Conservation (phyloP, 2,113 vertebrate species). For the Chamaetylas fuelleborni region DNA sequence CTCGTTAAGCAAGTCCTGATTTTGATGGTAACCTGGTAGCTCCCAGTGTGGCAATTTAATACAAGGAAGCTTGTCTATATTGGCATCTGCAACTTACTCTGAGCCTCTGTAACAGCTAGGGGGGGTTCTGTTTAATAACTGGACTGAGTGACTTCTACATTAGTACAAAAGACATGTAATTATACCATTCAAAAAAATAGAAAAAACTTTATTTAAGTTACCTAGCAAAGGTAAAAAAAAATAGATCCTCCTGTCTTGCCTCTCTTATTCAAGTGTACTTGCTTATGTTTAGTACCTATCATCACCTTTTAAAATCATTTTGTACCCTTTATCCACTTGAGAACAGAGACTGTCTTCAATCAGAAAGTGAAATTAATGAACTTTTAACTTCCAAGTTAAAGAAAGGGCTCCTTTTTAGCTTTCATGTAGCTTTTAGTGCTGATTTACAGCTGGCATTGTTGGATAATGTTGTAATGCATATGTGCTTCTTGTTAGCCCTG, state of each 20-base stretch:
- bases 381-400: background rate
- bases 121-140: rapidly evolving
- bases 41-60: background rate
- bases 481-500: background rate
- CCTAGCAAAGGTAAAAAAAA: background rate
- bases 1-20: background rate
- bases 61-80: background rate
- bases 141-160: background rate
- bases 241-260: background rate
- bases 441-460: background rate
- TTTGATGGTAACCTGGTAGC: background rate
- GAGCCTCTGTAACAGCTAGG: background rate
- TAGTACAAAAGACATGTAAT: background rate
- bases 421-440: background rate
- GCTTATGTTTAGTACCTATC: background rate
- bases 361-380: background rate
- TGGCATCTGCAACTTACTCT: background rate
- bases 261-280: background rate
- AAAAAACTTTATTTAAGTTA: background rate
- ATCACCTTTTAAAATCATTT: background rate
- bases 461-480: background rate
- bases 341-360: background rate
- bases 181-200: background rate
- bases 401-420: background rate
- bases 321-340: background rate